Base-by-base conservation (phyloP, 2,113 vertebrate genomes). In the Sporophila hypoxantha region DNA sequence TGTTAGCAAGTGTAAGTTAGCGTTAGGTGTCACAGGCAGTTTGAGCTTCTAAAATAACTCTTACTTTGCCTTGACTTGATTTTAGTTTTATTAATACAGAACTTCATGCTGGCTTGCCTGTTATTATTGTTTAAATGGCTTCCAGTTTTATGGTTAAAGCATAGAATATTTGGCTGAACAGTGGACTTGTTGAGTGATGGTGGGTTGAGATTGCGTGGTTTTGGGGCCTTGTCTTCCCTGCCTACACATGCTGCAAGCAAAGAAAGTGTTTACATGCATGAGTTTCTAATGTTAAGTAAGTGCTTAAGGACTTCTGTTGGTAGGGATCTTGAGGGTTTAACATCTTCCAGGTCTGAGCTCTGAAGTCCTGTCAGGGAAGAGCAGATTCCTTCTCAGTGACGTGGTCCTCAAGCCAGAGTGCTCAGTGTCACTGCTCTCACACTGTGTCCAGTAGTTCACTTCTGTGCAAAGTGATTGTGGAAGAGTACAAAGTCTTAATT, bases 401-500 rank as follows among this genome's bases (percentile, higher is more conserved):
- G 2, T 1, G 3, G 9, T 53, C 25, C 23, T 62, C 44, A 36
- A 76, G n/a, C 25, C 46, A 29, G 44, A 59, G 64, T 0, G 0
- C 76, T 90, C 60, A 23, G 23, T 17, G 50, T 70, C 0, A 0
- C 59, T 79, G n/a, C 68, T 47, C 75, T 82, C 2, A 1, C 39
- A 11, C 73, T 2, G 0, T 83, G 76, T 57, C 53, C 66, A 59
- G 34, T 59, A 69, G 74, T 85, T 89, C 30, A 71, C 89, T 78
- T 85, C 62, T 87, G 69, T 80, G 47, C 84, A 79, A 75, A 91
- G 34, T 30, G 55, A 81, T 36, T 79, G 65, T 85, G 53, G 49
- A 66, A 37, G 44, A 89, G 76, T 56, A 77, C 65, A 87, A 55
- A 92, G 61, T 65, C 76, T 59, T 89, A 94, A 95, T 93, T 87